These are phyloP conservation scores for Phalloptychus januarius DNA, from an alignment of 2,797 vertebrate genomes.

Conservation along the genomic window DNA sequence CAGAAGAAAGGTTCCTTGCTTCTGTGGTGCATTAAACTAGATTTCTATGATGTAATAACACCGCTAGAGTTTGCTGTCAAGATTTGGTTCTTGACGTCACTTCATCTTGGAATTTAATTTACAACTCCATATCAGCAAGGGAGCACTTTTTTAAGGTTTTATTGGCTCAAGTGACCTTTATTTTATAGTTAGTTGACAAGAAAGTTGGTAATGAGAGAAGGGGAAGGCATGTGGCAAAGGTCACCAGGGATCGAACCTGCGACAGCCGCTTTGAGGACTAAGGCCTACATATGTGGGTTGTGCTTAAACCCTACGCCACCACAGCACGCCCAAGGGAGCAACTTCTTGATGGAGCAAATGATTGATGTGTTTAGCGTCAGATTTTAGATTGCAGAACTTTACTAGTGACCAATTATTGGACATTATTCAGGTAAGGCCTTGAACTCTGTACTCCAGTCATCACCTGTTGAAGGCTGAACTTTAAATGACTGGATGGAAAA, in stretches of 20 bases:
- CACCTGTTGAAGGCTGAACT: constrained; percentile 19
- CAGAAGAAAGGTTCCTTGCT: not conserved
- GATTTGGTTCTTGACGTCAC: constrained; percentile 32
- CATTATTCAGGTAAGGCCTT: constrained; percentile 1
- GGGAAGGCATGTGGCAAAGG: too few species aligned
- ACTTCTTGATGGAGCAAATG: constrained; percentile 43
- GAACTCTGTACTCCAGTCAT: constrained; percentile 36
- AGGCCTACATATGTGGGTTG: too few species aligned
- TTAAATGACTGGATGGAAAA: constrained; percentile 8
- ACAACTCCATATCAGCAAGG: constrained; percentile 14
- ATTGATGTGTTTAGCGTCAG: constrained; percentile 42
- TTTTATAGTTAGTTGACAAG: too few species aligned
- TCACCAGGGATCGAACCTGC: too few species aligned
- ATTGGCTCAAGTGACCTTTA: too few species aligned
- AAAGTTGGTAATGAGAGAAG: too few species aligned
- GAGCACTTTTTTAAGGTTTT: too few species aligned
- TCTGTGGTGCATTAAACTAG: not conserved
- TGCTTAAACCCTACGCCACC: too few species aligned
- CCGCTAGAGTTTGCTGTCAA: constrained; percentile 38
- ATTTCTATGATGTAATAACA: constrained; percentile 3
- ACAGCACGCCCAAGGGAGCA: too few species aligned
- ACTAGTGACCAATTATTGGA: constrained; percentile 17
- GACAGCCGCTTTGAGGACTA: too few species aligned
- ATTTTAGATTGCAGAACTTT: constrained; percentile 27
- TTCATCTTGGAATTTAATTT: constrained; percentile 22